phyloP scores from a whole-genome alignment of 2,797 vertebrate genomes.

The Micrastur ruficollis region DNA sequence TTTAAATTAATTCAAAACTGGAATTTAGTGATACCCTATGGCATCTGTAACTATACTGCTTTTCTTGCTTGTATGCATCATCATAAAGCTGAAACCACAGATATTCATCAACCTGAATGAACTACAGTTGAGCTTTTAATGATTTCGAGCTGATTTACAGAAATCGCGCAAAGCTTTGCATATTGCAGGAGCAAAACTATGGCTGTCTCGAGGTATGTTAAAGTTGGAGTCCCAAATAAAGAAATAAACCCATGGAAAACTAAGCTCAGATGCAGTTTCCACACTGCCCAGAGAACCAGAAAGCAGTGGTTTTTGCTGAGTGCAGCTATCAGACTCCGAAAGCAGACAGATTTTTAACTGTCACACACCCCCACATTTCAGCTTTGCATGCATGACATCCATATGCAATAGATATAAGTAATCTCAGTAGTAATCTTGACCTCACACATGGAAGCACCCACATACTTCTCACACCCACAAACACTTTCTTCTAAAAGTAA shows the following conservation, averaged over 20 bases:
- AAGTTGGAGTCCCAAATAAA: not conserved
- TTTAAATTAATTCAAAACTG: not conserved
- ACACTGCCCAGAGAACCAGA: constrained; percentile 16
- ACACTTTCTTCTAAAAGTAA: constrained; percentile 43
- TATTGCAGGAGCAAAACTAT: not conserved
- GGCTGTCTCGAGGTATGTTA: not conserved
- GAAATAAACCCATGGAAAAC: not conserved
- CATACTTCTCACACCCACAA: constrained; percentile 63
- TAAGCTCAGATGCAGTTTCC: not conserved
- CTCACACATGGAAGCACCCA: constrained; percentile 51
- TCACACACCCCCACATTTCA: constrained; percentile 53
- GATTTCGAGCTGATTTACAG: not conserved
- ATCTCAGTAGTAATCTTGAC: constrained; percentile 55
- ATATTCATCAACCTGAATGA: not conserved
- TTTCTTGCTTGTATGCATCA: not conserved
- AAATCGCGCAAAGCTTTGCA: not conserved
- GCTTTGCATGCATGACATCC: constrained; percentile 24
- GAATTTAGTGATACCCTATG: not conserved
- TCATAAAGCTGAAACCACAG: not conserved
- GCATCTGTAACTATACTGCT: not conserved
- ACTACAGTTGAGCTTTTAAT: not conserved
- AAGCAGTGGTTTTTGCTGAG: constrained; percentile 14
- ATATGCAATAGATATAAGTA: constrained; percentile 3
- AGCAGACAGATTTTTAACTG: constrained; percentile 54
- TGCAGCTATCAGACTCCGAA: not conserved